These are phyloP conservation scores for Andinoacara biseriatus DNA, from an alignment of 2,113 vertebrate genomes.

Conservation along the genomic window DNA sequence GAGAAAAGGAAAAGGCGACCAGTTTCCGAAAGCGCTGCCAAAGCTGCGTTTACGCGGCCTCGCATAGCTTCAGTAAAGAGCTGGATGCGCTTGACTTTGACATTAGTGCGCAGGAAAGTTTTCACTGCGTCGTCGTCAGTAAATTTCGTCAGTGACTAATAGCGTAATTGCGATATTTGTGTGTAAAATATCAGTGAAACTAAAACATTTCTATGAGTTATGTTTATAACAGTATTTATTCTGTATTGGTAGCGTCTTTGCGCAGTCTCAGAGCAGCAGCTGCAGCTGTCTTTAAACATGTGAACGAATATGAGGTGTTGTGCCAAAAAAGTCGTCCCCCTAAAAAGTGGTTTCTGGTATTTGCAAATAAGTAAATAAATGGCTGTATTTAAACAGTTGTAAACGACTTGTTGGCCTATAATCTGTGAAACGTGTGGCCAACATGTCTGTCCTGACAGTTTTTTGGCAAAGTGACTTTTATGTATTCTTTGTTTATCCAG, in stretches of 20 bases:
- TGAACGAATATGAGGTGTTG: no score
- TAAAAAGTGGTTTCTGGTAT: no score
- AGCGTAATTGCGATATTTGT: not conserved
- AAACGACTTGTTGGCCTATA: no score
- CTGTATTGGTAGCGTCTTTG: not conserved
- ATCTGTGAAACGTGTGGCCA: no score
- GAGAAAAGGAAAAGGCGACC: no score
- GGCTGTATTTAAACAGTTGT: no score
- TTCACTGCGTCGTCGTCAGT: not conserved
- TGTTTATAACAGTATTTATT: not conserved
- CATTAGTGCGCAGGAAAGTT: not conserved
- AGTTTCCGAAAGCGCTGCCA: not conserved
- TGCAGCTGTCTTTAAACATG: not conserved
- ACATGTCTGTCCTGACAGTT: no score
- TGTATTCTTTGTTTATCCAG: no score
- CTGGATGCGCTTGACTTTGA: not conserved
- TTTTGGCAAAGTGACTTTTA: no score
- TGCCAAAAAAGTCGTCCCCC: no score
- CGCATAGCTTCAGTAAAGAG: not conserved
- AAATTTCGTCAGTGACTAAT: not conserved
- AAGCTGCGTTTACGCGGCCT: not conserved
- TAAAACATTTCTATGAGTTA: not conserved
- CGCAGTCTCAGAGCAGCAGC: not conserved
- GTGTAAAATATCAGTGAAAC: not conserved
- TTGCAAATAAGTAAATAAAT: no score